phyloP scores from a whole-genome alignment of 2,888 invertebrate genomes.

The Caenorhabditis sulstoni region DNA sequence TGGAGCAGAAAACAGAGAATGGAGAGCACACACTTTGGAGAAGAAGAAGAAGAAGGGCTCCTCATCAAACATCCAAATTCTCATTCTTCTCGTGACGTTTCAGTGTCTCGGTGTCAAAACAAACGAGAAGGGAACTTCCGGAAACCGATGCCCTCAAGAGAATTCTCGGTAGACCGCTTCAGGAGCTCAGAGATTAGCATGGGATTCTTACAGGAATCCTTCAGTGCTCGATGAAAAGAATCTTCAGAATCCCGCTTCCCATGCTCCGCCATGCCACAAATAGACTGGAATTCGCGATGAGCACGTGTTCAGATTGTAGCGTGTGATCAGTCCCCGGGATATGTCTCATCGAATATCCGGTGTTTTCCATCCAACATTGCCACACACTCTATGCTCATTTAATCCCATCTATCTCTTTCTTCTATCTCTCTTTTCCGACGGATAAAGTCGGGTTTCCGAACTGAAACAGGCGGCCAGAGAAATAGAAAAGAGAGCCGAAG shows the following conservation, averaged over 20 bases:
- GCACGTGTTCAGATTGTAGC: conserved; percentile 4
- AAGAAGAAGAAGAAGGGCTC: no score
- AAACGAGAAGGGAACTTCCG: neutral
- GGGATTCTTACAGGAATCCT: conserved; percentile 4
- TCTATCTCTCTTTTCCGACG: conserved; percentile 3
- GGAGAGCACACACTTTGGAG: neutral
- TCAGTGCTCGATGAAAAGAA: conserved; percentile 8
- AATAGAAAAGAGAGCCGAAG: neutral
- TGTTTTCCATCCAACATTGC: conserved; percentile 7
- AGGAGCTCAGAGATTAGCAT: neutral
- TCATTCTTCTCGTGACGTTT: conserved; percentile 12
- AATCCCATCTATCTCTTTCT: conserved; percentile 20
- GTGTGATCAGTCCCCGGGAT: conserved; percentile 1
- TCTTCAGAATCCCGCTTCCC: conserved; percentile 10
- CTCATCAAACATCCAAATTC: conserved; percentile 8
- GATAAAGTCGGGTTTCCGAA: conserved; percentile 27
- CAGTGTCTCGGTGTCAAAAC: conserved; percentile 2
- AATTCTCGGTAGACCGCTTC: neutral
- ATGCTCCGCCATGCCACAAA: neutral
- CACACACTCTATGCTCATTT: conserved; percentile 3
- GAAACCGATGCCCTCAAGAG: neutral
- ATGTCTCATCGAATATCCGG: conserved; percentile 27
- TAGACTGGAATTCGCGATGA: neutral
- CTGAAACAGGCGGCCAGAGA: conserved; percentile 14
- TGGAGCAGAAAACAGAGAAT: conserved; percentile 10